A percentile compares a stretch with the other conserved stretches of the same genome.
These are phyloP conservation scores for Parauchenoglanis punctatus DNA, from an alignment of 2,797 vertebrate species.

Conservation along the genomic window DNA sequence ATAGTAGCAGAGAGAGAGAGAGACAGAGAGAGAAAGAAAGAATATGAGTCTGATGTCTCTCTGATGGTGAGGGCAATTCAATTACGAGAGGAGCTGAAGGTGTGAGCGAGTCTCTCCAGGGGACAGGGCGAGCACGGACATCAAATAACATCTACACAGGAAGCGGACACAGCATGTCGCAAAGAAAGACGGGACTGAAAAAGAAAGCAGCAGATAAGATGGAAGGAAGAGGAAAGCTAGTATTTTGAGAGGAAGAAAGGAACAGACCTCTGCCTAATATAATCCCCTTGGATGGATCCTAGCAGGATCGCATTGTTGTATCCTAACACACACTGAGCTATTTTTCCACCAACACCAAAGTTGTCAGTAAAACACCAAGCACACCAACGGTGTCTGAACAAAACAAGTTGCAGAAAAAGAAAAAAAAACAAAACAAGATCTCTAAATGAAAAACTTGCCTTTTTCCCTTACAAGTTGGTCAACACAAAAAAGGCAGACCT, in stretches of 20 bases:
- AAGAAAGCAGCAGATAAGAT: constrained; percentile 3
- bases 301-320: constrained; percentile 17
- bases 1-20: constrained; percentile 50
- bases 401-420: no score
- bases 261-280: neutral
- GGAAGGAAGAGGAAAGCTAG: neutral
- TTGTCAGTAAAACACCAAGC: constrained; percentile 20
- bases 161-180: constrained; percentile 8
- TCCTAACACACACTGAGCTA: constrained; percentile 9
- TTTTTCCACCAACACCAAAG: neutral
- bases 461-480: neutral
- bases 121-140: constrained; percentile 21
- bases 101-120: constrained; percentile 38
- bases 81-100: constrained; percentile 48
- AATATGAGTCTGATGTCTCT: constrained; percentile 27
- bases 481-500: neutral
- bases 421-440: neutral
- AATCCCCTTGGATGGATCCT: constrained; percentile 25
- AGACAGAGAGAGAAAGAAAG: constrained; percentile 15
- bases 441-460: neutral
- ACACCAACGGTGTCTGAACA: neutral
- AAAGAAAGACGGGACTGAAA: neutral
- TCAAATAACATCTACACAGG: constrained; percentile 38
- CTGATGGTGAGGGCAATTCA: constrained; percentile 53
- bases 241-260: neutral